Evolutionary conservation across 2,797 vertebrate species (phyloP).

Genomic region (Neosilurus mollespiculum): DNA sequence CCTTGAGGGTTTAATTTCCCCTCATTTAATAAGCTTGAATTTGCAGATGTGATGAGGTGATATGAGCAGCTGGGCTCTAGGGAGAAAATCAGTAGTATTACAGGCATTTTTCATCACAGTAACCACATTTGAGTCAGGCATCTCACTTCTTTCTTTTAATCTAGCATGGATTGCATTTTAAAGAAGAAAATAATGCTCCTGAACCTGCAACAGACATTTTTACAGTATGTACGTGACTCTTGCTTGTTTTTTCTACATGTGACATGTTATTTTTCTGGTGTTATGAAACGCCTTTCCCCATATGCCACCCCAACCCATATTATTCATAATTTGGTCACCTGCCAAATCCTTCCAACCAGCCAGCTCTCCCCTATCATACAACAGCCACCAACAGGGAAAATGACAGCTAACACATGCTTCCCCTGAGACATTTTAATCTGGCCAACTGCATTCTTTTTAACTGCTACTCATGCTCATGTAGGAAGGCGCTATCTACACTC

Average conservation of each 20-base stretch:
- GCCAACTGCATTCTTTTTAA: background rate
- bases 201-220: background rate
- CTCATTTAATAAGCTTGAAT: slow-evolving; percentile 52
- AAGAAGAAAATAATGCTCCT: background rate
- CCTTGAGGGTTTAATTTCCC: slow-evolving; percentile 32
- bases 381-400: background rate
- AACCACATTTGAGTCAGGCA: slow-evolving; percentile 26
- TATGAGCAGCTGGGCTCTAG: slow-evolving; percentile 21
- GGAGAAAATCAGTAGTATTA: slow-evolving; percentile 7
- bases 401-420: background rate
- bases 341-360: background rate
- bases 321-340: background rate
- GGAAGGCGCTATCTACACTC: background rate
- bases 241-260: background rate
- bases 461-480: background rate
- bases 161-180: background rate
- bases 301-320: background rate
- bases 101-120: slow-evolving; percentile 32
- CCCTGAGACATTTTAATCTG: background rate
- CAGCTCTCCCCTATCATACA: background rate
- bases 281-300: background rate
- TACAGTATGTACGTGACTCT: background rate
- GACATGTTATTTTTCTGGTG: background rate
- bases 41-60: slow-evolving; percentile 40
- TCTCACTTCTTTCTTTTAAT: slow-evolving; percentile 36